Evolutionary conservation across 2,888 invertebrate genomes (phyloP).

Genomic region (Scaptomyza flava): DNA sequence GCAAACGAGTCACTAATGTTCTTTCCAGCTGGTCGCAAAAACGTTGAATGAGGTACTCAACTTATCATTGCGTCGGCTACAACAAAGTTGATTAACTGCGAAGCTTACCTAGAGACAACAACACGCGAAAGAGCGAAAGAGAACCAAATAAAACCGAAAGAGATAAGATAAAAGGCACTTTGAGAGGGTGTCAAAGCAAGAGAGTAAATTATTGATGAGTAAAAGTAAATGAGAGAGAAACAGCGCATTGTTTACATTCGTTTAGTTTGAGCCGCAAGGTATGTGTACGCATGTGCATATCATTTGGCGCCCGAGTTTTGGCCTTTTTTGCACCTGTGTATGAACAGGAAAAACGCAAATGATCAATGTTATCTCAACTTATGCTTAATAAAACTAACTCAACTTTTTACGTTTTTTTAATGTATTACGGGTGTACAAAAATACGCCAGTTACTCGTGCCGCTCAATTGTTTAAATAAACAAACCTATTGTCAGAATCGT

Average conservation of each 20-base stretch:
- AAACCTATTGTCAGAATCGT: neutral
- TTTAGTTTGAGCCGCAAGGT: slow-evolving; percentile 20
- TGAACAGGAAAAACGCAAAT: too few relatives aligned
- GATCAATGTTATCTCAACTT: too few relatives aligned
- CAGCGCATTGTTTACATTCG: slow-evolving; percentile 27
- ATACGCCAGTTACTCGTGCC: slow-evolving; percentile 25
- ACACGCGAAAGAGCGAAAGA: neutral
- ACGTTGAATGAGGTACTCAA: slow-evolving; percentile 27
- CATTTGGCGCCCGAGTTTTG: slow-evolving; percentile 1
- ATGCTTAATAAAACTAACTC: neutral
- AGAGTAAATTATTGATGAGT: neutral
- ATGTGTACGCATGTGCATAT: slow-evolving; percentile 32
- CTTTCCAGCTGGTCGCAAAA: slow-evolving; percentile 2
- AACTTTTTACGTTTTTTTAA: too few relatives aligned
- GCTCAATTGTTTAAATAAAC: slow-evolving; percentile 27
- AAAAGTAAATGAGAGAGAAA: neutral
- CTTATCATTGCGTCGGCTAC: slow-evolving; percentile 1
- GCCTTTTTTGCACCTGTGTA: neutral
- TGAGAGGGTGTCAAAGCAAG: slow-evolving; percentile 1
- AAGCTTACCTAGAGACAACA: neutral
- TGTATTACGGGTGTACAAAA: too few relatives aligned
- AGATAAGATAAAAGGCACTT: slow-evolving; percentile 40
- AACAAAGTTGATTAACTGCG: neutral
- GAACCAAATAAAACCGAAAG: slow-evolving; percentile 4
- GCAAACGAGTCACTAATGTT: slow-evolving; percentile 30